Conservation (phyloP, 2,113 vertebrate species). For the Aythya baeri region DNA sequence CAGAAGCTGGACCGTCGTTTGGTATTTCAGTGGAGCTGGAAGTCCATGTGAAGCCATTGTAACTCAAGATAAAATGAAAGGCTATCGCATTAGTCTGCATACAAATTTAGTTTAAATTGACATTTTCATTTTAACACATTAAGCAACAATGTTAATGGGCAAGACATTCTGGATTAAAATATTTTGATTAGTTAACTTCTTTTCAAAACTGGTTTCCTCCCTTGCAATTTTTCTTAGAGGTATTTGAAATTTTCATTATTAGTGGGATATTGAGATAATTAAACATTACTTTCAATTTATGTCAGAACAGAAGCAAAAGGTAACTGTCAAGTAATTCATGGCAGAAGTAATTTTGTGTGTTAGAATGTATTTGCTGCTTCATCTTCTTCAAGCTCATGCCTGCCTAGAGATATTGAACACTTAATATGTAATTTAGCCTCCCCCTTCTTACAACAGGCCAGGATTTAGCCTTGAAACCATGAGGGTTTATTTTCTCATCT, state of each 20-base stretch:
- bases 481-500: not conserved
- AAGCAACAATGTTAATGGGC: not conserved
- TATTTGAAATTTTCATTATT: conserved; percentile 57
- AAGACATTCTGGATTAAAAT: conserved; percentile 15
- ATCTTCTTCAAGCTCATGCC: not conserved
- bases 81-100: not conserved
- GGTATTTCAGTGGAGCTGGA: not conserved
- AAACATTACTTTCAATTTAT: conserved; percentile 44
- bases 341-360: not conserved
- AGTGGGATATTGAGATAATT: conserved; percentile 42
- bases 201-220: not conserved
- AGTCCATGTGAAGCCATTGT: not conserved
- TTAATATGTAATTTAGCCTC: not conserved
- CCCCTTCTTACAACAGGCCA: not conserved
- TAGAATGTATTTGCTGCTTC: conserved; percentile 21
- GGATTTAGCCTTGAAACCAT: not conserved
- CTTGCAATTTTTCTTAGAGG: conserved; percentile 14
- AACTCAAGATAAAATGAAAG: not conserved
- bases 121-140: conserved; percentile 14
- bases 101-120: conserved; percentile 14
- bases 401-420: not conserved
- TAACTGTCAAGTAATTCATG: not conserved
- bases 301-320: not conserved
- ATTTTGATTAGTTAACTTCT: conserved; percentile 35
- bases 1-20: not conserved